phyloP scores from a whole-genome alignment of 2,113 vertebrate species.

The Chascanopsetta lugubris region DNA sequence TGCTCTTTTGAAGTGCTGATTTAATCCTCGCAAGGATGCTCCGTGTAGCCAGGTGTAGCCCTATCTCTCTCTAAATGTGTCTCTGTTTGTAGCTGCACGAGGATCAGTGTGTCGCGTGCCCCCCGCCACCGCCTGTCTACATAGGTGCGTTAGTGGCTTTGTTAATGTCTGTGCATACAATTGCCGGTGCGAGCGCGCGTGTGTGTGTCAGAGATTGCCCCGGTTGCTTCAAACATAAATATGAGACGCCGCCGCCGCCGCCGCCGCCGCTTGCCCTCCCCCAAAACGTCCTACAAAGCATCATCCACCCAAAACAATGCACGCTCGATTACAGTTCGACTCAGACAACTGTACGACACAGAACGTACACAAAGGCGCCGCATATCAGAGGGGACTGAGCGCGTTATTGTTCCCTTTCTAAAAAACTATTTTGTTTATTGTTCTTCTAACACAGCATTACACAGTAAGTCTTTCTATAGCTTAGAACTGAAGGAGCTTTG shows the following conservation, averaged over 20 bases:
- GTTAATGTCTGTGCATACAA: slow-evolving; percentile 49
- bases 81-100: slow-evolving; percentile 45
- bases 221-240: slow-evolving; percentile 66
- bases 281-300: slow-evolving; percentile 74
- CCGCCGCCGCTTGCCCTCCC: slow-evolving; percentile 71
- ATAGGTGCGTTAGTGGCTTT: slow-evolving; percentile 52
- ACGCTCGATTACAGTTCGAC: slow-evolving; percentile 51
- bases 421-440: slow-evolving; percentile 58
- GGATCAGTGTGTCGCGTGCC: slow-evolving; percentile 34
- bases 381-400: slow-evolving; percentile 53
- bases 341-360: slow-evolving; percentile 68
- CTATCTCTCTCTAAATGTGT: slow-evolving; percentile 64
- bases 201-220: slow-evolving; percentile 72
- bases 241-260: slow-evolving; percentile 46
- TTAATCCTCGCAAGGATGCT: slow-evolving; percentile 80
- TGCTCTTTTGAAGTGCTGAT: slow-evolving; percentile 84
- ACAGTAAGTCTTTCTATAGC: not conserved
- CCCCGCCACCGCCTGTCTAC: slow-evolving; percentile 41
- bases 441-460: slow-evolving; percentile 61
- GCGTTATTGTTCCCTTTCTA: slow-evolving; percentile 60
- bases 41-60: slow-evolving; percentile 75
- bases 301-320: slow-evolving; percentile 75
- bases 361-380: slow-evolving; percentile 47
- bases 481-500: slow-evolving; percentile 3
- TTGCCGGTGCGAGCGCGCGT: slow-evolving; percentile 55